Conservation (phyloP, 2,113 vertebrate species). For the Steatornis caripensis region DNA sequence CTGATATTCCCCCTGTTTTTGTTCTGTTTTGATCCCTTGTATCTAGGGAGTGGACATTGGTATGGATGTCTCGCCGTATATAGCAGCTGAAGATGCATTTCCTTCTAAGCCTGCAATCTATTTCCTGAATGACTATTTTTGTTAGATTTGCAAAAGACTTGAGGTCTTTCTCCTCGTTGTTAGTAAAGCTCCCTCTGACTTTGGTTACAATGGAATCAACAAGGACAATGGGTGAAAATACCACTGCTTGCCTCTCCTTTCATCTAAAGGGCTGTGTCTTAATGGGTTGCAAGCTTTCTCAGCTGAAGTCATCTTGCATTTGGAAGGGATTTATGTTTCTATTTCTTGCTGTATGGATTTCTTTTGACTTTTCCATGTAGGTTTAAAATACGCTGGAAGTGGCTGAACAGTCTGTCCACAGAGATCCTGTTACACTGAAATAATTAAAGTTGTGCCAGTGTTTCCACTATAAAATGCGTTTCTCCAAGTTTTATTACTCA, state of each 20-base stretch:
- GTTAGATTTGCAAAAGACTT: neutral
- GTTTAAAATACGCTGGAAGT: constrained; percentile 27
- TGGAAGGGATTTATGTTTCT: constrained; percentile 33
- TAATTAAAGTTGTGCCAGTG: constrained; percentile 36
- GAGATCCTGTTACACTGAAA: neutral
- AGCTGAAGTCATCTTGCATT: neutral
- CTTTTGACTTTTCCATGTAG: neutral
- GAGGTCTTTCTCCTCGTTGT: neutral
- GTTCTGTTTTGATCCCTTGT: neutral
- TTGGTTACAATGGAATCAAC: neutral
- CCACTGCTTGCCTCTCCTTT: neutral
- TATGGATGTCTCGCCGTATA: neutral
- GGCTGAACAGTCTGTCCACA: neutral
- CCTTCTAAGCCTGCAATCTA: neutral
- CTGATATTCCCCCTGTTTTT: neutral
- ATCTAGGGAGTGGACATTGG: neutral
- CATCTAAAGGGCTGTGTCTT: neutral
- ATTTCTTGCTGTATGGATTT: constrained; percentile 37
- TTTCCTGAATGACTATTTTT: neutral
- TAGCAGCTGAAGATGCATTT: neutral
- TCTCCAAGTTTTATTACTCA: constrained; percentile 5
- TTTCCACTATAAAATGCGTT: constrained; percentile 37
- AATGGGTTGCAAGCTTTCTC: neutral
- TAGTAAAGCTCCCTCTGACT: neutral
- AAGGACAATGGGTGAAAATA: neutral